Evolutionary conservation across 2,113 vertebrate genomes (phyloP).

Genomic region (Eulemur rufifrons): DNA sequence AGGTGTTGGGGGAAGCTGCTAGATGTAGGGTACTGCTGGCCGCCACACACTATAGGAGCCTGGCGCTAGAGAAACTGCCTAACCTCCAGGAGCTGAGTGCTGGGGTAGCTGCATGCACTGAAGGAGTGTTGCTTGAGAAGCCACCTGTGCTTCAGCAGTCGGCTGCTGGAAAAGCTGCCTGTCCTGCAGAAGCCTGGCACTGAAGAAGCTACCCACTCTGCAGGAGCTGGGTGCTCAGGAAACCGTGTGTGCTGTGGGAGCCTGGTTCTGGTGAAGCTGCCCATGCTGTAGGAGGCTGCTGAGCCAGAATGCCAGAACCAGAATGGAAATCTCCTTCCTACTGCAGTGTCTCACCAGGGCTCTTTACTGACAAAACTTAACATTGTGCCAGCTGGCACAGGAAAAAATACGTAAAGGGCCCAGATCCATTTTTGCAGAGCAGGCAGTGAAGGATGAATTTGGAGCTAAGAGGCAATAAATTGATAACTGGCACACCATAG

Average conservation of each 20-base stretch:
- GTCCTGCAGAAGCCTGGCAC: background rate
- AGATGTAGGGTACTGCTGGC: background rate
- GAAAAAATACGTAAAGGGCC: background rate
- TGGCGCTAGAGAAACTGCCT: background rate
- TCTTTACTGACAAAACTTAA: background rate
- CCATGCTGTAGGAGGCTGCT: accelerated
- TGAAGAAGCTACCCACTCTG: background rate
- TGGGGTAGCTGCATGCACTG: accelerated
- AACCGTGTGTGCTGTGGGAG: accelerated
- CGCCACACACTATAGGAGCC: accelerated
- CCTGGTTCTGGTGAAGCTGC: background rate
- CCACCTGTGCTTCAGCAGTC: background rate
- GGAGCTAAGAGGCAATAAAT: background rate
- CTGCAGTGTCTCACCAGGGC: background rate
- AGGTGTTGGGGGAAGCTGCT: background rate
- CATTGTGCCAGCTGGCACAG: background rate
- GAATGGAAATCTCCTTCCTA: background rate
- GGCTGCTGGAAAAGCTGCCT: background rate
- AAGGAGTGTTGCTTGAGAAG: background rate
- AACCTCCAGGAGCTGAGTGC: background rate
- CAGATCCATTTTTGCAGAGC: background rate
- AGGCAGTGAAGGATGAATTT: background rate
- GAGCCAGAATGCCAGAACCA: background rate
- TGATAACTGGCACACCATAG: background rate
- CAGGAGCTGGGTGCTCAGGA: background rate